Conservation (phyloP, 2,113 vertebrate species). For the Psettodes erumei region DNA sequence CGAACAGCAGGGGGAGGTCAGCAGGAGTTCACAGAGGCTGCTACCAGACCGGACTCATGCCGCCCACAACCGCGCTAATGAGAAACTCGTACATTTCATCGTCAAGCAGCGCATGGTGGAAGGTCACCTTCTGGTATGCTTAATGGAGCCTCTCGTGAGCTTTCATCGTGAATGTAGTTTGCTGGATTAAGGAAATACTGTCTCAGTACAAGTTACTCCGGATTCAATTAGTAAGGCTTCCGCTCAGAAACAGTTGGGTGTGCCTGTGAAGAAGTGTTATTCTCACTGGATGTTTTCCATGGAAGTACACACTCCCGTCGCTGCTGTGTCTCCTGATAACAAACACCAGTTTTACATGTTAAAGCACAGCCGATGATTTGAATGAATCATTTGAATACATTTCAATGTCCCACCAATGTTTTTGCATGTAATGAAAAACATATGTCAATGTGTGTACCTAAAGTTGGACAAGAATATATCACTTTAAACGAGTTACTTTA, state of each 20-base stretch:
- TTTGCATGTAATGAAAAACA: not conserved
- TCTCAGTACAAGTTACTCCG: not conserved
- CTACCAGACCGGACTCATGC: slow-evolving; percentile 91
- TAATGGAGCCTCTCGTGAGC: not conserved
- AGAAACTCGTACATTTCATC: slow-evolving; percentile 91
- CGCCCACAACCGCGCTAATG: slow-evolving; percentile 89
- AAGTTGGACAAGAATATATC: not conserved
- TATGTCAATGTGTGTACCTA: not conserved
- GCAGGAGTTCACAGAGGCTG: slow-evolving; percentile 79
- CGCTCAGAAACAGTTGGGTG: not conserved
- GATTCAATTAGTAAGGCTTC: not conserved
- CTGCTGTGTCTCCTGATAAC: not conserved
- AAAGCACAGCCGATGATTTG: not conserved
- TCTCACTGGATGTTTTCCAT: not conserved
- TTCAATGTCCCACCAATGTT: not conserved
- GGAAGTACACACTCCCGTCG: not conserved
- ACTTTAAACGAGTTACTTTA: not conserved
- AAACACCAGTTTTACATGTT: not conserved
- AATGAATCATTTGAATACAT: not conserved
- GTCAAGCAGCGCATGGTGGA: slow-evolving; percentile 88
- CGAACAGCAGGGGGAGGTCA: slow-evolving; percentile 65
- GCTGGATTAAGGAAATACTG: not conserved
- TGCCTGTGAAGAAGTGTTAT: not conserved
- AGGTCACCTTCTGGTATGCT: slow-evolving; percentile 84
- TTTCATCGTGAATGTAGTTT: not conserved